Base-by-base conservation (phyloP, 2,888 invertebrate species). In the Chalcis sispes region DNA sequence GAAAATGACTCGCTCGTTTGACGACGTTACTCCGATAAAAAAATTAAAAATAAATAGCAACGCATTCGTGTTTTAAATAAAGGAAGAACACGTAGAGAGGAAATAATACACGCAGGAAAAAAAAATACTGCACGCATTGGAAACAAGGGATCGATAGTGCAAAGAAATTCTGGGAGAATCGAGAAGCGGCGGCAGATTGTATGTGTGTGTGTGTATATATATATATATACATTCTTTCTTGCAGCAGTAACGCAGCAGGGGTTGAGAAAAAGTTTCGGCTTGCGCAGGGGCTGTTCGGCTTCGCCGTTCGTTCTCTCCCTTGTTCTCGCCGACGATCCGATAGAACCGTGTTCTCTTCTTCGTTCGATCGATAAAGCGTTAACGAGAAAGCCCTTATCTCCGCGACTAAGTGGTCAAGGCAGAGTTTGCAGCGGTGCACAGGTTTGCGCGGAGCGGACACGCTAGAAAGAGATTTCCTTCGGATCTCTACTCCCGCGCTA, bases 351-450 rank as follows among this genome's bases (percentile, higher is more conserved):
- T 50, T 46, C 62, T 18, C 65, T 56, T 29, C 40, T 32, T n/a
- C 15, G 18, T 36, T 46, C 65, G 82, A 83, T 85, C 85, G 82
- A 84, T 85, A 83, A 80, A 79, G 67, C 80, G 70, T 79, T 83
- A 83, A 83, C 81, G 82, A 82, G 82, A 75, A 80, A 77, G 75
- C 64, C 77, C 79, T 81, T 81, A 81, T 80, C 82, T 80, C 25
- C 18, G 18, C 67, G 10, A 7, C 25, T 66, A 36, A 2, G 10
- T n/a, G n/a, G n/a, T n/a, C n/a, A n/a, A n/a, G n/a, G 1, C n/a
- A n/a, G 32, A n/a, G n/a, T n/a, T n/a, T n/a, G n/a, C n/a, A n/a
- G n/a, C n/a, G n/a, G 7, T 15, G 18, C 29, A 36, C n/a, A 1
- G 3, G 66, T 54, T 54, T 13, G 23, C 27, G 32, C 15, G 10